These are phyloP conservation scores for Crepidodera aurea DNA, from an alignment of 2,888 invertebrate genomes.

Conservation along the genomic window DNA sequence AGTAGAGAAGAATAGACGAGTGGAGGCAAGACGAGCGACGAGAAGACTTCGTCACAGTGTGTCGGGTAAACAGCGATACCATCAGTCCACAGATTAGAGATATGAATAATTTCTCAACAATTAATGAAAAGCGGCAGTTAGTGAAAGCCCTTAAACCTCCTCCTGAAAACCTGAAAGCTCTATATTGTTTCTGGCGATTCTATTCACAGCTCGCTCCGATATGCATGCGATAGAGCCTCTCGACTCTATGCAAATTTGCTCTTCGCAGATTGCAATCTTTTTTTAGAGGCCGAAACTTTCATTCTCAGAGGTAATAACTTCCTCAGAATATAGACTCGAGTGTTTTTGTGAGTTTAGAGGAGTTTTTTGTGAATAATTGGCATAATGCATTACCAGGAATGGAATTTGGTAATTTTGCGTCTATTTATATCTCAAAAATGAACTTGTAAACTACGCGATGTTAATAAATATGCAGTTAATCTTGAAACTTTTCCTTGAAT, in stretches of 20 bases:
- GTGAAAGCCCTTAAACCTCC: conserved; percentile 57
- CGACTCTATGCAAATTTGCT: conserved; percentile 57
- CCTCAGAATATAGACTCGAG: neutral
- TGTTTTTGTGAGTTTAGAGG: neutral
- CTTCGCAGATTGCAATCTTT: conserved; percentile 56
- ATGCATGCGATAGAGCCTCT: conserved; percentile 55
- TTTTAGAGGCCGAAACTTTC: conserved; percentile 30
- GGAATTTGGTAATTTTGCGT: no score
- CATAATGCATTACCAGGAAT: neutral
- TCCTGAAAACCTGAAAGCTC: conserved; percentile 50
- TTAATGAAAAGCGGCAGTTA: conserved; percentile 58
- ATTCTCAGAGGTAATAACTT: conserved; percentile 20
- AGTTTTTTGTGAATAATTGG: neutral
- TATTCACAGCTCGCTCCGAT: conserved; percentile 56
- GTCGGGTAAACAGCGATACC: conserved; percentile 55
- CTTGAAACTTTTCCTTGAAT: no score
- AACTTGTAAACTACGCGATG: no score
- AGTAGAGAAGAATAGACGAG: neutral
- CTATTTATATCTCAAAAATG: no score
- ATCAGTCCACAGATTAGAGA: conserved; percentile 60
- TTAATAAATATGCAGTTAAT: no score
- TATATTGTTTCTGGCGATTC: conserved; percentile 56
- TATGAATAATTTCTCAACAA: conserved; percentile 60
- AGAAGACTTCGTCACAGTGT: conserved; percentile 6
- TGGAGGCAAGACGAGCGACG: neutral